Percentiles rank a stretch among this genome's conserved stretches.
Evolutionary conservation across 2,113 vertebrate genomes (phyloP).

Genomic region (Archilochus colubris): DNA sequence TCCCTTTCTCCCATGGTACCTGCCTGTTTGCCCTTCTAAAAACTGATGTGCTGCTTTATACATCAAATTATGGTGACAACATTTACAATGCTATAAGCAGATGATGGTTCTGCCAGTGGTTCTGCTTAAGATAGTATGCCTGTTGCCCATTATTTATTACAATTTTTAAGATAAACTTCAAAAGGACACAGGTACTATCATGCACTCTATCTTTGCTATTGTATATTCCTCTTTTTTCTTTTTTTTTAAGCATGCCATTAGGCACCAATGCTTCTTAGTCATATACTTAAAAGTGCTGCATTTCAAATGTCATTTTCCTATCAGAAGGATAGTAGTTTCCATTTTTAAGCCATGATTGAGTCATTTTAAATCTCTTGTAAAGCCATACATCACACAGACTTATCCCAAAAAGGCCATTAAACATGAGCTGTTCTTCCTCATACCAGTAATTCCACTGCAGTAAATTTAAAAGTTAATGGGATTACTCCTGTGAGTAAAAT

Average conservation of each 20-base stretch:
- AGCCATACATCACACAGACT: constrained; percentile 25
- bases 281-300: neutral
- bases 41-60: neutral
- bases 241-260: constrained; percentile 3
- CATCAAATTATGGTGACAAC: neutral
- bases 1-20: neutral
- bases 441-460: constrained; percentile 35
- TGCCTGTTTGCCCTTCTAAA: neutral
- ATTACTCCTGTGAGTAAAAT: constrained; percentile 49
- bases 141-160: constrained; percentile 11
- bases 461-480: constrained; percentile 53
- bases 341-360: constrained; percentile 21
- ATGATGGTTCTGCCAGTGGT: neutral
- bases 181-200: neutral
- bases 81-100: neutral
- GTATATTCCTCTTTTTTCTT: neutral
- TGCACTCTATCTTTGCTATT: neutral
- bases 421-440: constrained; percentile 4
- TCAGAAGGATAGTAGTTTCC: constrained; percentile 26
- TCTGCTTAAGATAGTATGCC: neutral
- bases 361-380: constrained; percentile 27
- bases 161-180: neutral
- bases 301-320: constrained; percentile 29
- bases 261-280: constrained; percentile 31
- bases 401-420: constrained; percentile 60